Base-by-base conservation (phyloP, 2,797 vertebrate genomes). In the Oryzias dopingdopingensis region DNA sequence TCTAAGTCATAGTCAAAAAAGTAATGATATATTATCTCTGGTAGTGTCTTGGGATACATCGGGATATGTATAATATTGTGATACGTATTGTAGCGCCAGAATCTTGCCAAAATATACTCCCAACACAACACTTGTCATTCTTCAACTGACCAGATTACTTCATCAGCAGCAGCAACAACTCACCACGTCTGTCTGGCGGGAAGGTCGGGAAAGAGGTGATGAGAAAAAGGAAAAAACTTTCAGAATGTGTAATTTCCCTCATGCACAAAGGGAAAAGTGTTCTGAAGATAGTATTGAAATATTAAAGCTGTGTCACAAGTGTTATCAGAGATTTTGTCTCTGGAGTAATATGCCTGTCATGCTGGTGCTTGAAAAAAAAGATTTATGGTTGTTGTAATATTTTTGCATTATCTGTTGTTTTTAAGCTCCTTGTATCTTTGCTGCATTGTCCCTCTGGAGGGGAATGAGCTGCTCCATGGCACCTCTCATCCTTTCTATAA, bases 371-470 rank as follows among this genome's bases (percentile, higher is more conserved):
- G 57, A 76, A 77, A 70, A 63, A 60, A 58, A 77, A 86, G 84
- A 89, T 85, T 86, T 74, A 88, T 89, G 78, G 78, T 51, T 0
- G 48, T 60, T 74, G 82, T 73, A 85, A 82, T 86, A 81, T 83
- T 86, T 83, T 76, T 80, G 82, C 84, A 86, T 89, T 88, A 88
- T 88, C 86, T 80, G 70, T 67, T 83, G 76, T 85, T 80, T 75
- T 58, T 79, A 58, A 64, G 47, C 62, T 59, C 71, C 81, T 80
- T 84, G 72, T 65, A 77, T 84, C 82, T 79, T 62, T 4, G 69
- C 66, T 78, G 77, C 79, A 88, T 82, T 81, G 62, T 26, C 77
- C 61, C 78, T 80, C 60, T 57, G 65, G 76, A 89, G 80, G 70
- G 67, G 67, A 65, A 74, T 84, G 81, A 29, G 68, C 80, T 76